Base-by-base conservation (phyloP, 2,113 vertebrate genomes). In the Strix aluco region DNA sequence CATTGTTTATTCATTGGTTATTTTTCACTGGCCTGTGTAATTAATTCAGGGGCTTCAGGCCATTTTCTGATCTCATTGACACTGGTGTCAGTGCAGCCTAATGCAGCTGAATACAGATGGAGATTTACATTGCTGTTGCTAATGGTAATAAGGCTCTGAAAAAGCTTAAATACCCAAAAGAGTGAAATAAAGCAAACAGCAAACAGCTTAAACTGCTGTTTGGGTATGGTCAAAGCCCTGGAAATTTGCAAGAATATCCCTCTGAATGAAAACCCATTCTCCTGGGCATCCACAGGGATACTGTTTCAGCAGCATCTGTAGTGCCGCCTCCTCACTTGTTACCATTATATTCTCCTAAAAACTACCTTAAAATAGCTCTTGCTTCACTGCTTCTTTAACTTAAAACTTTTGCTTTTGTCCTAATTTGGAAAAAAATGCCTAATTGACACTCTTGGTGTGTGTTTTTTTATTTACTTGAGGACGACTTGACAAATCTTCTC, bases 21-120 rank as follows among this genome's bases (percentile, higher is more conserved):
- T 95, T 96, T 95, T 88, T 88, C 88, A 58, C 77, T 89, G 84
- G 88, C 71, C 91, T 92, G 51, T 90, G 94, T 96, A 88, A 96
- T 94, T 94, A 94, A 97, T 97, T 92, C 90, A 90, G 82, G 84
- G 94, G 95, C 90, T 94, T 88, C 67, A 10, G 89, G 95, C 95
- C 93, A 95, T 92, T 94, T 97, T 97, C 90, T 96, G 91, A 97
- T 97, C 97, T 97, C 95, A 96, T 81, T 96, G 96, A 83, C 83
- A 36, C 90, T 86, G 95, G 85, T 90, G 86, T 95, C 82, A 54
- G 27, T 81, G 88, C 59, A 87, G 90, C 42, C 92, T 66, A 32
- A 61, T 67, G 62, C 81, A 73, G 32, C 38, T 92, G 92, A 95
- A 95, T 88, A 93, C 88, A 92, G 92, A 91, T 94, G 80, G 90